These are phyloP conservation scores for Bradypus variegatus DNA, from an alignment of 2,797 vertebrate genomes.

Conservation along the genomic window DNA sequence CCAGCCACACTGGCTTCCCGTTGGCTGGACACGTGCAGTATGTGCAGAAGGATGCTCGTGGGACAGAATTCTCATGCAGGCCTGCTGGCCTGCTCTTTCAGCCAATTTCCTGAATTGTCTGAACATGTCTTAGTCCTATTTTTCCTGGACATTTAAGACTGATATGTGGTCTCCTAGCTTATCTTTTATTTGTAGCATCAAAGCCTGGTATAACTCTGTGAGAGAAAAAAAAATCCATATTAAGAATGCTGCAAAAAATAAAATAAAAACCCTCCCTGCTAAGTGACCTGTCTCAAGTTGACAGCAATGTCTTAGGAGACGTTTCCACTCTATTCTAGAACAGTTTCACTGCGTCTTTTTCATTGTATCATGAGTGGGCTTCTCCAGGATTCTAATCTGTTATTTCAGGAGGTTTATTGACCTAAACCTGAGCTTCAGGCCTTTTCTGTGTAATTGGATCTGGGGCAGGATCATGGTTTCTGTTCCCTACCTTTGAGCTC, in stretches of 20 bases:
- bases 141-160: not conserved
- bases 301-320: not conserved
- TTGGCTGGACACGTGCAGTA: rapidly evolving
- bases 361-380: not conserved
- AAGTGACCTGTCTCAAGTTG: not conserved
- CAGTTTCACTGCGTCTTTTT: not conserved
- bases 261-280: not conserved
- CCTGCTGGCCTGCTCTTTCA: not conserved
- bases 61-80: not conserved
- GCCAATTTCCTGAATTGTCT: not conserved
- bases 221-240: not conserved
- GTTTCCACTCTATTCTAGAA: not conserved
- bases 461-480: not conserved
- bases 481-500: not conserved
- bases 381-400: not conserved
- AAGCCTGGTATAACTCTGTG: not conserved
- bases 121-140: not conserved
- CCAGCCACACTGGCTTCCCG: not conserved
- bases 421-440: not conserved
- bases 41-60: not conserved
- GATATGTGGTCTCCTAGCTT: not conserved
- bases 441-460: not conserved
- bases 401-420: not conserved
- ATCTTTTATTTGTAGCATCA: constrained; percentile 16
- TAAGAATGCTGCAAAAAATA: not conserved